Evolutionary conservation across 2,797 vertebrate species (phyloP).

Genomic region (Heterohyrax brucei): DNA sequence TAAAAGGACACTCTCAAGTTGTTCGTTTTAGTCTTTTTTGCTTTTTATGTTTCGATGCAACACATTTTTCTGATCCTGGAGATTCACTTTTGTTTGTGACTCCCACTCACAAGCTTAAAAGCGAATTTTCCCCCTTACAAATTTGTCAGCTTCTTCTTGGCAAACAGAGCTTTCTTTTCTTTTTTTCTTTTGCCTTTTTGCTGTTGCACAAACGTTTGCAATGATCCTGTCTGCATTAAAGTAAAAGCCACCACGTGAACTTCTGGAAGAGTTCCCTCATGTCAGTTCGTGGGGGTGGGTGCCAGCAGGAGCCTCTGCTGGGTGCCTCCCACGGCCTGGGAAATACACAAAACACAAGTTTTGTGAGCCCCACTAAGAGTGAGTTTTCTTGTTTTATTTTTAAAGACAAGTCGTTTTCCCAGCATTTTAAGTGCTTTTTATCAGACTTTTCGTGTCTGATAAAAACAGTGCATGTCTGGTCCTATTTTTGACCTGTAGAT

Average conservation of each 20-base stretch:
- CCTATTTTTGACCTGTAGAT: conserved; percentile 78
- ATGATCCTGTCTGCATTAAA: conserved; percentile 80
- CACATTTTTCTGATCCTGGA: conserved; percentile 42
- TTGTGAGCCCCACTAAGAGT: conserved; percentile 72
- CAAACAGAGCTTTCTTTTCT: conserved; percentile 75
- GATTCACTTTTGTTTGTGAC: conserved; percentile 87
- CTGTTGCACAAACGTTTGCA: conserved; percentile 87
- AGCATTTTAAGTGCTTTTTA: conserved; percentile 78
- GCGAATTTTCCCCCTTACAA: conserved; percentile 81
- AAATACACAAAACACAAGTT: conserved; percentile 83
- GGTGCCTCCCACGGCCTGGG: conserved; percentile 66
- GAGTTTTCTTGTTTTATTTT: not conserved
- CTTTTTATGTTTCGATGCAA: conserved; percentile 78
- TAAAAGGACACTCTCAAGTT: conserved; percentile 88
- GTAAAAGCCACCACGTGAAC: conserved; percentile 60
- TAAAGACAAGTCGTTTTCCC: conserved; percentile 1
- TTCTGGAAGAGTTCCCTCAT: conserved; percentile 68
- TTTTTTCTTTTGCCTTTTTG: conserved; percentile 77
- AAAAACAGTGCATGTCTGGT: conserved; percentile 84
- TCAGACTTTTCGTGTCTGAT: conserved; percentile 79
- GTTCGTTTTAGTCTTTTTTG: conserved; percentile 80
- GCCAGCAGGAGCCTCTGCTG: conserved; percentile 69
- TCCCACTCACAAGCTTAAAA: conserved; percentile 83
- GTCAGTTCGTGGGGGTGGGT: conserved; percentile 62
- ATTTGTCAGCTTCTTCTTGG: conserved; percentile 88